These are phyloP conservation scores for Chloroceryle inda DNA, from an alignment of 2,797 vertebrate genomes.

Conservation along the genomic window DNA sequence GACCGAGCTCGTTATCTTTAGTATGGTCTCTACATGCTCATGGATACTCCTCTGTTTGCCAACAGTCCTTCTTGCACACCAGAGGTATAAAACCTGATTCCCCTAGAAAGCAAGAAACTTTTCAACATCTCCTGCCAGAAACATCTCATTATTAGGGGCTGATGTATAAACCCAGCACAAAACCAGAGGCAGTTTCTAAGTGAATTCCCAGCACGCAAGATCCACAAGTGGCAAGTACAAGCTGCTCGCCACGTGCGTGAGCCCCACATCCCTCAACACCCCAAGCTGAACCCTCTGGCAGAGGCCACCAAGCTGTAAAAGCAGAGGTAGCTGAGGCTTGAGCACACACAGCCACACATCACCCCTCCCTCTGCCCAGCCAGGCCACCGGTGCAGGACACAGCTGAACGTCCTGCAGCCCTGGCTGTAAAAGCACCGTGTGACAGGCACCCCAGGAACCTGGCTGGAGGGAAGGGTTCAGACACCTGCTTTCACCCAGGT, in stretches of 20 bases:
- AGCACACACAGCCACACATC: background rate
- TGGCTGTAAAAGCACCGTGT: too few relatives aligned
- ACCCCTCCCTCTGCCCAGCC: background rate
- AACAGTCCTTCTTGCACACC: background rate
- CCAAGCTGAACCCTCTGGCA: background rate
- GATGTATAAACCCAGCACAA: background rate
- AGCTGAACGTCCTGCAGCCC: background rate
- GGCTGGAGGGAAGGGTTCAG: background rate
- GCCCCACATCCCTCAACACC: background rate
- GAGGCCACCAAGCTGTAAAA: background rate
- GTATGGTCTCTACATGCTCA: background rate
- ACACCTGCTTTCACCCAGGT: background rate
- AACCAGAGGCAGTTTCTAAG: background rate
- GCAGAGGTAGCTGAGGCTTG: background rate
- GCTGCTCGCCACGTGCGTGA: fast-evolving
- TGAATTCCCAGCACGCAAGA: background rate
- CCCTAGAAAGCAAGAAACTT: background rate
- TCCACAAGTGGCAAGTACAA: background rate
- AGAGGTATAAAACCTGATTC: background rate
- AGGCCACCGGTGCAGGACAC: fast-evolving
- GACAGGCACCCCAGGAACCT: background rate
- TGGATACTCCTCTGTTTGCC: background rate
- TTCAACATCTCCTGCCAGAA: background rate
- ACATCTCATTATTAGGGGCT: background rate
- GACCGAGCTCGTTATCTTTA: background rate